Evolutionary conservation across 2,113 vertebrate genomes (phyloP).

Genomic region (Pseudopipra pipra): DNA sequence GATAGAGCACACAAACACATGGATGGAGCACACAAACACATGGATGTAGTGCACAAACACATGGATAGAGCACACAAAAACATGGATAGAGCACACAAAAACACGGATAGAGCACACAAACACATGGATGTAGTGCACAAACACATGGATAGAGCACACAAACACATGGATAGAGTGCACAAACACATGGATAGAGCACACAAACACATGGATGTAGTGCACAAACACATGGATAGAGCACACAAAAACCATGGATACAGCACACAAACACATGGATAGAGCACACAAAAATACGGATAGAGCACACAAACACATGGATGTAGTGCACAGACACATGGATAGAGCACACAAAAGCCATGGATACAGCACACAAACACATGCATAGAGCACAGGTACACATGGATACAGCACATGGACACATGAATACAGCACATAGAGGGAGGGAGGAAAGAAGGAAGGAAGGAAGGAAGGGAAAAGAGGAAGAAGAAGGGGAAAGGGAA

Average conservation of each 20-base stretch:
- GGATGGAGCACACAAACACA: too few relatives aligned
- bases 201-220: not conserved
- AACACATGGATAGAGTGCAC: not conserved
- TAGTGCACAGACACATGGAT: not conserved
- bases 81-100: not conserved
- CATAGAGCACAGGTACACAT: not conserved
- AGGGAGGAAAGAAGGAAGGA: accelerated
- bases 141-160: not conserved
- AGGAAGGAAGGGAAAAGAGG: too few relatives aligned
- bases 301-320: not conserved
- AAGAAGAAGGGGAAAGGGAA: too few relatives aligned
- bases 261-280: not conserved
- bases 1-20: not conserved
- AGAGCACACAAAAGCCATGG: not conserved
- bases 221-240: not conserved
- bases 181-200: not conserved
- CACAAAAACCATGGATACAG: not conserved
- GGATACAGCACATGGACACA: not conserved
- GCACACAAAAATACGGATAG: not conserved
- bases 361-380: not conserved
- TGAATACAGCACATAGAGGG: not conserved
- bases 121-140: too few relatives aligned
- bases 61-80: not conserved
- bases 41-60: not conserved
- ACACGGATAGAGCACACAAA: too few relatives aligned